A percentile compares a stretch with the other conserved stretches of the same genome.
Evolutionary conservation across 1,140 invertebrate species (phyloP).

Genomic region (Choristoneura fumiferana): DNA sequence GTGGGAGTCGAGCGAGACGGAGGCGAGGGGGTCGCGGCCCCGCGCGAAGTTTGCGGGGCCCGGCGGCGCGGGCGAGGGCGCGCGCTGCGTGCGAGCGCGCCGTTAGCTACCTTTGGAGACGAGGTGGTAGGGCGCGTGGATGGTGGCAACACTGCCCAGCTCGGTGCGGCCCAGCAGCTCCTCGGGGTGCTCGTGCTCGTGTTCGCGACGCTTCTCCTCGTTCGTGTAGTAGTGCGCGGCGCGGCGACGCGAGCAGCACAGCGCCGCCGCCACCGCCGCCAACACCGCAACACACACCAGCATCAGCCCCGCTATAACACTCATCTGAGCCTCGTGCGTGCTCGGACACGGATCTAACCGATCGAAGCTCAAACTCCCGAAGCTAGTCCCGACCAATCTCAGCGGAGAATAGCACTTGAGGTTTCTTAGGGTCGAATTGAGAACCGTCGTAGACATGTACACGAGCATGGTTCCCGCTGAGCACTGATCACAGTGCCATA

Average conservation of each 20-base stretch:
- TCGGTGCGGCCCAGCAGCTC: conserved; percentile 55
- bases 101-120: conserved; percentile 64
- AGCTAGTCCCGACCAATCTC: conserved; percentile 69
- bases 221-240: conserved; percentile 86
- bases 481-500: conserved; percentile 85
- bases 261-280: conserved; percentile 71
- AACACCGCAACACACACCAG: conserved; percentile 76
- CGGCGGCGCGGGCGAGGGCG: conserved; percentile 32
- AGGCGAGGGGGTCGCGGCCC: neutral
- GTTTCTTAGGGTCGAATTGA: conserved; percentile 71
- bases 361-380: conserved; percentile 70
- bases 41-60: conserved; percentile 31
- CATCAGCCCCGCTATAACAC: conserved; percentile 80
- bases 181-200: conserved; percentile 74
- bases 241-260: conserved; percentile 81
- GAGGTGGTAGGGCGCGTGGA: conserved; percentile 62
- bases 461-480: conserved; percentile 79
- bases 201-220: conserved; percentile 81
- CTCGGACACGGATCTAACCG: conserved; percentile 77
- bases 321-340: conserved; percentile 78
- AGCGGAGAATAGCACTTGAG: conserved; percentile 78
- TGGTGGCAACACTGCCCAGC: conserved; percentile 60
- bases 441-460: conserved; percentile 75
- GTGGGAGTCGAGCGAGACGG: conserved; percentile 27
- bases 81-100: conserved; percentile 31